Evolutionary conservation across 2,888 invertebrate species (phyloP), one percentile per base, ranked within the genome.

Genomic region (Luperina nickerlii): DNA sequence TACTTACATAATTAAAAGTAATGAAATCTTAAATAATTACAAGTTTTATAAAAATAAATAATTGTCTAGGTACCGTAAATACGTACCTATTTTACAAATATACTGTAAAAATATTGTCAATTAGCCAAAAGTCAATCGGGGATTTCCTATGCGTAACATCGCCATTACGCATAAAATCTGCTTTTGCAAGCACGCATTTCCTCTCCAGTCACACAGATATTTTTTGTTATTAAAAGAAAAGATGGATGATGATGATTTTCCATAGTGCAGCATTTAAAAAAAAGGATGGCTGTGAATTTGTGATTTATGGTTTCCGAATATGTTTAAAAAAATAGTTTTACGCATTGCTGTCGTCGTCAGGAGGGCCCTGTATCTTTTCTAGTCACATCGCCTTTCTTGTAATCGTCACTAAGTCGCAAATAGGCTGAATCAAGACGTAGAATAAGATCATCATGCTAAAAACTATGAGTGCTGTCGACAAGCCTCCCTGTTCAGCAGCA

Each of bases 401-500:
- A 4, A 94, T 95, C 1, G 95, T 91, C 62, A 96, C 87, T 82
- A 96, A 90, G 75, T 96, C 93, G 5, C 93, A 85, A 67, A 97
- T 92, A 15, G 97, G 96, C 86, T 97, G 96, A 20, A 96, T 78
- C 24, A 96, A 72, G 3, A 94, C 90, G 82, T 97, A 96, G 7
- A 92, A 62, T 48, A 96, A 81, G 60, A 94, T 95, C 80, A 94
- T 88, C 5, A 94, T 85, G 2, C 95, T 94, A 82, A 97, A 95
- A 0, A 91, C 91, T 77, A 96, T 96, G 15, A 97, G 89, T 0
- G 95, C 95, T 15, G 94, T 94, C 0, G 96, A 88, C 13, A 96
- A 84, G 0, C 92, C 92, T 20, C 93, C 95, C 84, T 94, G 93
- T 0, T 90, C 77, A 1, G 91, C 90, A 51, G 91, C 90, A 82